Conservation (phyloP, 2,888 invertebrate species). For the Heliconius sara region DNA sequence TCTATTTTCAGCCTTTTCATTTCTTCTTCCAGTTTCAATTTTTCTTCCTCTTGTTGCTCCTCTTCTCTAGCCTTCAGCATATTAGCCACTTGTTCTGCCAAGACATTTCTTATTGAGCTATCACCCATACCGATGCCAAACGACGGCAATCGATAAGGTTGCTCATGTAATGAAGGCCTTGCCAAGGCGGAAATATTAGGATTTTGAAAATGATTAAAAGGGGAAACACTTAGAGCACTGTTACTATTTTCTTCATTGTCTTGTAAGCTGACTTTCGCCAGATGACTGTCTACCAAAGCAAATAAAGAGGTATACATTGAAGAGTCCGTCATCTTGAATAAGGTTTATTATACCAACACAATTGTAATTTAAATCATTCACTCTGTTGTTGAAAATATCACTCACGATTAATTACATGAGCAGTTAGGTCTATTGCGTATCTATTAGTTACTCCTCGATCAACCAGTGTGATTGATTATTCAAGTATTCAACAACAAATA, state of each 20-base stretch:
- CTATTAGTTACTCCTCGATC: background rate
- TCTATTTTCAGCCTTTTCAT: slow-evolving; percentile 56
- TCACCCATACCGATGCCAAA: slow-evolving; percentile 59
- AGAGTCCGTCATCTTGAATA: slow-evolving; percentile 64
- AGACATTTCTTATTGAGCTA: slow-evolving; percentile 61
- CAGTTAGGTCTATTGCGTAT: slow-evolving; percentile 9
- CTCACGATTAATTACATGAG: too few species aligned
- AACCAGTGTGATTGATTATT: background rate
- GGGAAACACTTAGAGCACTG: slow-evolving; percentile 52
- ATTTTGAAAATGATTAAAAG: slow-evolving; percentile 44
- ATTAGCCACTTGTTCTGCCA: slow-evolving; percentile 69
- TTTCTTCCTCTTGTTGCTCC: slow-evolving; percentile 59
- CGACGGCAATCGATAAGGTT: slow-evolving; percentile 59
- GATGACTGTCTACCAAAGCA: slow-evolving; percentile 71
- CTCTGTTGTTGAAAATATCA: background rate
- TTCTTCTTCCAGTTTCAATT: slow-evolving; percentile 58
- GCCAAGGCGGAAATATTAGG: slow-evolving; percentile 54
- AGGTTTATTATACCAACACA: background rate
- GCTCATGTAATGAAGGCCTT: slow-evolving; percentile 46
- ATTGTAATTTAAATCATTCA: slow-evolving; percentile 8
- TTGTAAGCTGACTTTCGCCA: slow-evolving; percentile 67
- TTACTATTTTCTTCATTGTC: slow-evolving; percentile 51
- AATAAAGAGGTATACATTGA: slow-evolving; percentile 69
- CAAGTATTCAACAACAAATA: slow-evolving; percentile 12
- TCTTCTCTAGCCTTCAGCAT: slow-evolving; percentile 73